A percentile compares a stretch with the other conserved stretches of the same genome.
Conservation (phyloP, 2,888 invertebrate species). For the Teleogryllus oceanicus region DNA sequence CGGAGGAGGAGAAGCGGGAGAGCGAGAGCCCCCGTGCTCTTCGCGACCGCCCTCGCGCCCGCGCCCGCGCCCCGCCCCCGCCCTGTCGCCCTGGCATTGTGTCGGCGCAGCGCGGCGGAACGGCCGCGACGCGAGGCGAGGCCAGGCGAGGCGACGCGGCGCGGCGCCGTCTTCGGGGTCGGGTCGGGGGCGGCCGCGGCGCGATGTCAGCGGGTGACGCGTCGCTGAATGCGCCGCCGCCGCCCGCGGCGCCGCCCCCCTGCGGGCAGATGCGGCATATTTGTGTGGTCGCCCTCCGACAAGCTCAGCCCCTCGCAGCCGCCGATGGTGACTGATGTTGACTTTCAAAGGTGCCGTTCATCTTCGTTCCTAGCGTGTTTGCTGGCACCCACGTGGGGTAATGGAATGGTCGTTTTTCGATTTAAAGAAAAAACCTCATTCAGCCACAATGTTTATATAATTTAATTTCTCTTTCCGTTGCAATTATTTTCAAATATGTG, state of each 20-base stretch:
- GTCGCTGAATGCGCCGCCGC: neutral
- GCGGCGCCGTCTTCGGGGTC: neutral
- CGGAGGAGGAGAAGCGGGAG: neutral
- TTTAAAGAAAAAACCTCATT: no score
- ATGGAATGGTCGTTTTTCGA: no score
- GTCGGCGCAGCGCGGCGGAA: neutral
- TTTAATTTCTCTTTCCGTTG: no score
- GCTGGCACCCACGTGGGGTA: no score
- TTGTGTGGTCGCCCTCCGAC: neutral
- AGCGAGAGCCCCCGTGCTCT: neutral
- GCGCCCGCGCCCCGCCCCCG: neutral
- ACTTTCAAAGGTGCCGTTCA: no score
- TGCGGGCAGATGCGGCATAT: neutral
- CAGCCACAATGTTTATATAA: no score
- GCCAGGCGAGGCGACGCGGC: neutral
- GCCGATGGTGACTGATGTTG: no score
- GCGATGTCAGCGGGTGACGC: neutral
- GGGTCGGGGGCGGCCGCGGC: neutral
- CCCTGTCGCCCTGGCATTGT: neutral
- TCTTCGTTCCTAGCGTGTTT: no score
- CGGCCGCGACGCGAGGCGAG: neutral
- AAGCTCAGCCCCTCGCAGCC: no score
- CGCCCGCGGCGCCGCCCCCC: neutral
- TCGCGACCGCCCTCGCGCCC: neutral
- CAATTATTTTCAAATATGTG: no score